Base-by-base conservation (phyloP, 1,140 invertebrate genomes). In the Homalodisca vitripennis region DNA sequence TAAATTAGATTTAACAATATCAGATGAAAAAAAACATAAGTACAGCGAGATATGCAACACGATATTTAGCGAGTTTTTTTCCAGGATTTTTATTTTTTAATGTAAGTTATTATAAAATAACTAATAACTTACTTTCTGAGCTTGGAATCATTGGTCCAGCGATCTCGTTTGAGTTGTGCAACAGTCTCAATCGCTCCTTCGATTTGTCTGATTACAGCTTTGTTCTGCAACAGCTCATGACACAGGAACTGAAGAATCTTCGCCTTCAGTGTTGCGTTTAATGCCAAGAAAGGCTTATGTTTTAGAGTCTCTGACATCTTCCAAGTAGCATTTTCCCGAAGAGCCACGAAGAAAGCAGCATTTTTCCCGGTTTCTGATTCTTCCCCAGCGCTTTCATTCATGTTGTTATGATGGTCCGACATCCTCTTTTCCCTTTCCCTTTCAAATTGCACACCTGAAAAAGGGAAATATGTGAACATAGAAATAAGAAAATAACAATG, bases 191-290 rank as follows among this genome's bases (percentile, higher is more conserved):
- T 81, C 41, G 90, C 88, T 26, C 83, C 85, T 71, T 94, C 92
- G 57, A 94, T 89, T 80, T 93, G 91, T 14, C 87, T 83, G 72
- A 93, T 84, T 71, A 97, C 89, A 47, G 91, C 87, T 82, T 95
- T 95, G 78, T 95, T 96, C 80, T 95, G 93, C 55, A 97, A 82
- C 73, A 98, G 83, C 81, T 98, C 95, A 82, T 98, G 94, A 80
- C 95, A 97, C 1, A 98, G 84, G 80, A 93, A 95, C 1, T 91
- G 92, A 31, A 98, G 80, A 77, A 97, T 93, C 70, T 90, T 87
- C 0, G 92, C 89, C 78, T 98, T 98, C 66, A 90, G 86, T 1
- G 91, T 92, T 3, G 94, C 87, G 80, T 90, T 94, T 2, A 97
- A 80, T 0, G 94, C 88, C 64, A 95, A 85, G 80, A 95, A 97